Evolutionary conservation across 64 coral and sea anemone species (phyloP), one percentile per base, ranked within the genome.

Genomic region (Acropora tenuis): DNA sequence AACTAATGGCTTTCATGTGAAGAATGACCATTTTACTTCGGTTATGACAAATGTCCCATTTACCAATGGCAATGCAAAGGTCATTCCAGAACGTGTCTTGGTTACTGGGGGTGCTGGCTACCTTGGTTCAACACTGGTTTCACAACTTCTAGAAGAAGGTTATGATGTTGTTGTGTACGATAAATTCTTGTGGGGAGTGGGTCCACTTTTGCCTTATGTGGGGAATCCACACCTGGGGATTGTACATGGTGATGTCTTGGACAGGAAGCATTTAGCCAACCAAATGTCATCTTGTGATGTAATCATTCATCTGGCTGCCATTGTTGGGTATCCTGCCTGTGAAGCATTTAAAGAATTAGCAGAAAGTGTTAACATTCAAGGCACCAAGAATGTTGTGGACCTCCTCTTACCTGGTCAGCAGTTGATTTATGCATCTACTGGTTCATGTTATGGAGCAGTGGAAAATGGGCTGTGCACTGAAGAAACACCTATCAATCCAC

Each of bases 81-180:
- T 48, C 45, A 50, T 78, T 47, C 75, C 75, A 78, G 75, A 78
- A 57, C 90, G 83, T 18, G 90, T 98, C 11, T 46, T 98, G 48
- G 75, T 98, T 6, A 98, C 96, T 1, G 96, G 96, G 66, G 96
- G 96, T 76, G 96, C 96, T 49, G 96, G 96, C 16, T 98, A 98
- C 58, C 92, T 98, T 66, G 96, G 96, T 30, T 88, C 92, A 80
- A 91, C 90, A 9, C 15, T 98, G 45, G 90, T 98, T 44, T 93
- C 96, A 3, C 55, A 94, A 65, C 74, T 98, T 43, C 87, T 98
- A 18, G 59, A 73, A 3, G 48, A 84, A 5, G 96, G 93, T 13
- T 98, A 95, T 77, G 61, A 57, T 61, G 93, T 98, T 15, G 86
- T 87, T 1, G 90, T 98, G 9, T 98, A 98, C 47, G 96, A 98